Conservation (phyloP, 1,140 invertebrate species). For the Pseudomyrmex concolor region DNA sequence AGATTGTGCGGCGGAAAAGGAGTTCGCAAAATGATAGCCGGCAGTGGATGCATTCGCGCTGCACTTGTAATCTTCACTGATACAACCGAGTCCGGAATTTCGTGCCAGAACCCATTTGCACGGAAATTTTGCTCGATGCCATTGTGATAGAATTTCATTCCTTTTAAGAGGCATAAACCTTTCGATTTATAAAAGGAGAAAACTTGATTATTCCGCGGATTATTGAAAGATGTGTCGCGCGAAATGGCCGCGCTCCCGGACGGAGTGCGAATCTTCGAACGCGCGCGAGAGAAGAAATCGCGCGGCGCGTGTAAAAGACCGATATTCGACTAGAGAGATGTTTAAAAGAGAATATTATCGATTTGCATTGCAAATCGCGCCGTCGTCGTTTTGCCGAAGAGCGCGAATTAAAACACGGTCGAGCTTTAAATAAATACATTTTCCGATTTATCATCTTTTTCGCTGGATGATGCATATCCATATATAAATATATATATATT, state of each 20-base stretch:
- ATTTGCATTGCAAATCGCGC: constrained; percentile 75
- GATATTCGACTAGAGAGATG: constrained; percentile 77
- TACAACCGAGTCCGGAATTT: constrained; percentile 62
- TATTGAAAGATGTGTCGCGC: constrained; percentile 60
- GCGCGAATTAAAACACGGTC: constrained; percentile 5
- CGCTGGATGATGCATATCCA: too few species aligned
- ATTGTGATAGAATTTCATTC: constrained; percentile 60
- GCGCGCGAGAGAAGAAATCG: constrained; percentile 9
- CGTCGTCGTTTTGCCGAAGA: constrained; percentile 62
- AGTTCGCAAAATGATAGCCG: constrained; percentile 58
- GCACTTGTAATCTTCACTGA: constrained; percentile 56
- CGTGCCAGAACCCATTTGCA: constrained; percentile 60
- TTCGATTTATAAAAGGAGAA: constrained; percentile 47
- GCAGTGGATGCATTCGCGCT: constrained; percentile 22
- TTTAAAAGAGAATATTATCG: constrained; percentile 73
- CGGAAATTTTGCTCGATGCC: constrained; percentile 59
- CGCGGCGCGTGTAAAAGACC: constrained; percentile 43
- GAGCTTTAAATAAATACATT: constrained; percentile 1
- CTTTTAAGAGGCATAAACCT: constrained; percentile 59
- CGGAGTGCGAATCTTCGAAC: not conserved
- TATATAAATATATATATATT: not conserved
- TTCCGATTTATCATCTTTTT: too few species aligned
- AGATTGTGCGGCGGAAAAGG: constrained; percentile 38
- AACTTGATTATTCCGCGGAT: constrained; percentile 34
- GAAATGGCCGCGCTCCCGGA: constrained; percentile 3